Evolutionary conservation across 2,113 vertebrate species (phyloP).

Genomic region (Synchiropus splendidus): DNA sequence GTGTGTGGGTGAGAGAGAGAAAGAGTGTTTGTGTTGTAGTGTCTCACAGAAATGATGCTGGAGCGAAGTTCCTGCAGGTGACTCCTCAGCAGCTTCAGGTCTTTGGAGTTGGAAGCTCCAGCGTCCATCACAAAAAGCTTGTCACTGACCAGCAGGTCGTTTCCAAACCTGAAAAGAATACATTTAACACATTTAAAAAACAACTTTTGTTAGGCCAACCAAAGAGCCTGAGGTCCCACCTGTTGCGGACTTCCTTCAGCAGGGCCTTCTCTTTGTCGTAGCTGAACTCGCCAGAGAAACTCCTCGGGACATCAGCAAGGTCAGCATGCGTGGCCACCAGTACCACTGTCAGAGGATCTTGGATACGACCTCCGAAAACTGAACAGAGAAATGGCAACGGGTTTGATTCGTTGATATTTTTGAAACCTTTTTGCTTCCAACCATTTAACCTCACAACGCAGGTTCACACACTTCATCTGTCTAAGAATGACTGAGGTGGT

Average conservation of each 20-base stretch:
- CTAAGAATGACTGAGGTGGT: background rate
- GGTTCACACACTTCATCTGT: background rate
- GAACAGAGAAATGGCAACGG: no score
- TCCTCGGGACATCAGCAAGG: conserved; percentile 84
- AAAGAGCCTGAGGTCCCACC: conserved; percentile 53
- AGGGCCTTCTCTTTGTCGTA: conserved; percentile 83
- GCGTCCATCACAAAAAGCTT: conserved; percentile 89
- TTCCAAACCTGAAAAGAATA: conserved; percentile 76
- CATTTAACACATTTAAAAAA: background rate
- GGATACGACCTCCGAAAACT: conserved; percentile 87
- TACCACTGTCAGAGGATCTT: conserved; percentile 76
- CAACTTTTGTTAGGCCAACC: background rate
- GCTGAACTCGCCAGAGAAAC: conserved; percentile 83
- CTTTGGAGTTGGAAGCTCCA: conserved; percentile 89
- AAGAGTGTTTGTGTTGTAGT: background rate
- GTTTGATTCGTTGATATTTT: no score
- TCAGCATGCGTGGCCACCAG: conserved; percentile 92
- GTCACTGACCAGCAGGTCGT: conserved; percentile 85
- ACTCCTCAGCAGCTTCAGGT: conserved; percentile 87
- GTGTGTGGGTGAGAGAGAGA: background rate
- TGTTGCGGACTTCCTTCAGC: conserved; percentile 85
- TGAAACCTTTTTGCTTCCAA: no score
- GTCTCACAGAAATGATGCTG: conserved; percentile 70
- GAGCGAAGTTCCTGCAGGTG: conserved; percentile 87
- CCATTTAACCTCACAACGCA: background rate